Evolutionary conservation across 2,888 invertebrate species (phyloP).

Genomic region (Caenorhabditis zanzibari): DNA sequence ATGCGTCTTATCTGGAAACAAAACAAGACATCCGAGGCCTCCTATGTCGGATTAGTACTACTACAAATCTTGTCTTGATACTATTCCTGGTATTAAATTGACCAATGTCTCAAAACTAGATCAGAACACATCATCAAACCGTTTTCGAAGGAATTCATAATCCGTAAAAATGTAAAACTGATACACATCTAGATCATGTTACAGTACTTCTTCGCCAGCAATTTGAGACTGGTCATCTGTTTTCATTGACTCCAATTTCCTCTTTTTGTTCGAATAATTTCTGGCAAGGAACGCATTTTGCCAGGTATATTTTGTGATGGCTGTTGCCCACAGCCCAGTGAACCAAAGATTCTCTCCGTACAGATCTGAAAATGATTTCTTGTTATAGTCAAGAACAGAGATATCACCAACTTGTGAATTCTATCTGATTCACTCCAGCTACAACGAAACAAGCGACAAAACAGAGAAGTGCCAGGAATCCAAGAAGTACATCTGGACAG

Average conservation of each 20-base stretch:
- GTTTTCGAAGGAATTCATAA: not conserved
- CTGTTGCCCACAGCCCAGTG: slow-evolving; percentile 47
- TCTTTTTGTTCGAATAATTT: slow-evolving; percentile 13
- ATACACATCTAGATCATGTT: not conserved
- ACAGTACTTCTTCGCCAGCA: not conserved
- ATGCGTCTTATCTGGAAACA: not conserved
- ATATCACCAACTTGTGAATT: slow-evolving; percentile 19
- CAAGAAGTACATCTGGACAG: slow-evolving; percentile 38
- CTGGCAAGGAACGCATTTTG: slow-evolving; percentile 55
- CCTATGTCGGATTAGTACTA: too few species aligned
- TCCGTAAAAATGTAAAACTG: not conserved
- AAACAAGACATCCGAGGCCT: too few species aligned
- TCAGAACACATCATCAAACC: too few species aligned
- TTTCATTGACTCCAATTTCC: not conserved
- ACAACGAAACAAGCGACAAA: slow-evolving; percentile 42
- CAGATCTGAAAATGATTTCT: slow-evolving; percentile 33
- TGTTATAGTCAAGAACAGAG: too few species aligned
- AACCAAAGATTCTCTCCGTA: slow-evolving; percentile 60
- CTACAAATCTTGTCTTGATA: too few species aligned
- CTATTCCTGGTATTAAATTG: too few species aligned
- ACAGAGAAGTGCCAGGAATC: slow-evolving; percentile 11
- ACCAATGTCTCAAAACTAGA: too few species aligned
- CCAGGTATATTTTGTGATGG: slow-evolving; percentile 48
- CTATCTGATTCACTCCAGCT: slow-evolving; percentile 23
- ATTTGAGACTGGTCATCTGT: not conserved